A percentile compares a stretch with the other conserved stretches of the same genome.
These are phyloP conservation scores for Ganaspis sp. DNA, from an alignment of 1,140 invertebrate genomes.

Conservation along the genomic window DNA sequence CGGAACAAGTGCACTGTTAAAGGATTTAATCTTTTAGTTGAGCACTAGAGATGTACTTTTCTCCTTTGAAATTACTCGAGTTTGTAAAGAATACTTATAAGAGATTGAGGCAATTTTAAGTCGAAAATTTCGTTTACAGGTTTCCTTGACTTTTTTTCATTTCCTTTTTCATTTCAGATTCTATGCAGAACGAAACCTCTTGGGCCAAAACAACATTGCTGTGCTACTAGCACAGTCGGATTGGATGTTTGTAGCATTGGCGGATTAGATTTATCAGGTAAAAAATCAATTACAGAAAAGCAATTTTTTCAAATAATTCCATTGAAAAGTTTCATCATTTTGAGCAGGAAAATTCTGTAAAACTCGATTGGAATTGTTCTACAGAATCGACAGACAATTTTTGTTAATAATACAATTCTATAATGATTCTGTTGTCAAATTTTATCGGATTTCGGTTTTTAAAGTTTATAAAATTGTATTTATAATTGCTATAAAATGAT, in stretches of 20 bases:
- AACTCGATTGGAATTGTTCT: too few species aligned
- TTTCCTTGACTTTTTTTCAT: constrained; percentile 33
- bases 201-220: constrained; percentile 71
- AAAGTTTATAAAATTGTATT: too few species aligned
- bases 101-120: background rate
- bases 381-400: too few species aligned
- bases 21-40: constrained; percentile 14
- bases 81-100: constrained; percentile 24
- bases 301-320: too few species aligned
- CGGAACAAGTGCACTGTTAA: constrained; percentile 3
- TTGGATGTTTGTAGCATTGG: constrained; percentile 72
- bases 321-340: too few species aligned
- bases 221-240: constrained; percentile 69
- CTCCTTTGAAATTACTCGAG: constrained; percentile 3
- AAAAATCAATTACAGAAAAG: too few species aligned
- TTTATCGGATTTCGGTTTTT: too few species aligned
- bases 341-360: too few species aligned
- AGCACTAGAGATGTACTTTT: constrained; percentile 3
- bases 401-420: too few species aligned
- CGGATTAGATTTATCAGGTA: constrained; percentile 72
- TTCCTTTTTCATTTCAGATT: constrained; percentile 56
- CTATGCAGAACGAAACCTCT: constrained; percentile 69
- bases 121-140: constrained; percentile 35
- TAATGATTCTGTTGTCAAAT: too few species aligned
- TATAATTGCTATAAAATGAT: too few species aligned